Conservation (phyloP, 2,888 invertebrate species). For the Eupithecia centaureata region DNA sequence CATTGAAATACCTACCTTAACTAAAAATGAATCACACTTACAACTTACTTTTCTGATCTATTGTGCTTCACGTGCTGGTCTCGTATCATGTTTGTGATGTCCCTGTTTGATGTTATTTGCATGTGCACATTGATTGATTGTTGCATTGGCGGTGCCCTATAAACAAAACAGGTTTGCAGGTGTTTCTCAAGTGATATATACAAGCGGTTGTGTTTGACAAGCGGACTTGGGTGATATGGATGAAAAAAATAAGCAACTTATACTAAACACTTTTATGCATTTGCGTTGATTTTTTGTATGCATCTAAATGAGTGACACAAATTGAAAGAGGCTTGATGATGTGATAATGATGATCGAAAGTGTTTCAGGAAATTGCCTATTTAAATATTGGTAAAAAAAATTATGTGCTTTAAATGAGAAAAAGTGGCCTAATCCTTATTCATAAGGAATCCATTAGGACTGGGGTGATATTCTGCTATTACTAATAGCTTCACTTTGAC, state of each 20-base stretch:
- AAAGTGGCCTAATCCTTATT: too few relatives aligned
- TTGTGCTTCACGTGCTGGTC: constrained; percentile 1
- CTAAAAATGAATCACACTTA: background rate
- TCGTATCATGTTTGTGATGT: constrained; percentile 6
- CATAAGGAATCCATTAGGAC: too few relatives aligned
- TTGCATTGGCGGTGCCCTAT: constrained; percentile 16
- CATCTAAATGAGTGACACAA: background rate
- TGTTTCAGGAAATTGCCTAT: too few relatives aligned
- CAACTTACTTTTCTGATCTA: constrained; percentile 4
- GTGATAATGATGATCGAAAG: too few relatives aligned
- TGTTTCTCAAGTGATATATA: background rate
- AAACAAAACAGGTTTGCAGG: constrained; percentile 12
- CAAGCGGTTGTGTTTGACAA: background rate
- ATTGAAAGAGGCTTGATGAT: background rate
- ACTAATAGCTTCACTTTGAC: too few relatives aligned
- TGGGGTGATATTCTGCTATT: too few relatives aligned
- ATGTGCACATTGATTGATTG: constrained; percentile 11
- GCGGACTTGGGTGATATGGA: background rate
- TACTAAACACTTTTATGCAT: too few relatives aligned
- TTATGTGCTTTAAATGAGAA: too few relatives aligned
- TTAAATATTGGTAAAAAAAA: too few relatives aligned
- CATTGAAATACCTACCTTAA: too few relatives aligned
- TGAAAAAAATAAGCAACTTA: background rate
- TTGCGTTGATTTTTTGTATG: background rate
- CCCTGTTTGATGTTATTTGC: constrained; percentile 23